phyloP scores from a whole-genome alignment of 1,140 invertebrate genomes.

The Battus philenor region DNA sequence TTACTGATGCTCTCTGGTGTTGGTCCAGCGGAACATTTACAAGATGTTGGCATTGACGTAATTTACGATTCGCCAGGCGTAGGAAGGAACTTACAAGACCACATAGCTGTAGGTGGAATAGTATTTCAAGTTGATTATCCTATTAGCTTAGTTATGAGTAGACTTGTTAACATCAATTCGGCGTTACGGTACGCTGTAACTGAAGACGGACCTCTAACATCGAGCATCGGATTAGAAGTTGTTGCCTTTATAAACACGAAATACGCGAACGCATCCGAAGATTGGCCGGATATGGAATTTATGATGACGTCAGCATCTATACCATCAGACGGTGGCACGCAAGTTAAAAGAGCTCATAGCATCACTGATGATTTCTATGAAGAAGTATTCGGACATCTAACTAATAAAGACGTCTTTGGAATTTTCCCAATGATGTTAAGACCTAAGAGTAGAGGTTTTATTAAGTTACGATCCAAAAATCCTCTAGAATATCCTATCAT shows the following conservation, averaged over 20 bases:
- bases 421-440: conserved; percentile 91
- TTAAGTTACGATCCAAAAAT: conserved; percentile 86
- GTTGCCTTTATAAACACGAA: conserved; percentile 92
- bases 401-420: conserved; percentile 84
- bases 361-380: conserved; percentile 87
- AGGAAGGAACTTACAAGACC: conserved; percentile 91
- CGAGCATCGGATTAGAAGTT: conserved; percentile 88
- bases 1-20: conserved; percentile 91
- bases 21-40: conserved; percentile 83
- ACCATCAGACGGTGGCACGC: conserved; percentile 85
- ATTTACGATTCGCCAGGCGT: conserved; percentile 84
- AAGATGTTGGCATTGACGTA: conserved; percentile 80
- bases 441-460: conserved; percentile 88
- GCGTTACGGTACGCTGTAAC: conserved; percentile 85
- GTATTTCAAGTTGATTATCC: conserved; percentile 88
- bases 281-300: conserved; percentile 94
- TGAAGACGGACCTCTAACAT: conserved; percentile 88
- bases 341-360: conserved; percentile 86
- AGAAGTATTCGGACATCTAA: conserved; percentile 82
- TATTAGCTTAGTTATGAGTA: conserved; percentile 84
- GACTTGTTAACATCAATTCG: conserved; percentile 86
- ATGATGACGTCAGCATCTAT: conserved; percentile 90
- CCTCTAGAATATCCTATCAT: conserved; percentile 90
- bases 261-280: conserved; percentile 87
- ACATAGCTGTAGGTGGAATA: conserved; percentile 87